Evolutionary conservation across 2,113 vertebrate genomes (phyloP), one percentile per base, ranked within the genome.

Genomic region (Poecilia latipinna): DNA sequence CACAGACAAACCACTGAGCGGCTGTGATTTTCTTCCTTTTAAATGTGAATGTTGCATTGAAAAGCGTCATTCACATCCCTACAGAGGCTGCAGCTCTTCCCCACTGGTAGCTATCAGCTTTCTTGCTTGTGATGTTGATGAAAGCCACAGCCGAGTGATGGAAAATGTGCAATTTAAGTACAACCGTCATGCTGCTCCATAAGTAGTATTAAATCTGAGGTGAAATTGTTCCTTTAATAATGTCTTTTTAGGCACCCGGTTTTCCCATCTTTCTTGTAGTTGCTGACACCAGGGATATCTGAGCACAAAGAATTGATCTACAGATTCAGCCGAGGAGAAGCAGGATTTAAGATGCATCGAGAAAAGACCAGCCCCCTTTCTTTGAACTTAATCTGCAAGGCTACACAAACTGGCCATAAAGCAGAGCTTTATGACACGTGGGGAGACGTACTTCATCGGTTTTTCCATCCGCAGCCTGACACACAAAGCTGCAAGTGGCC

Each of bases 321-420:
- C 77, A 86, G 80, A 90, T 86, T 78, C 79, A 85, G 86, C 85
- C 75, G 82, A 90, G 85, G 82, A 86, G 79, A 90, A 91, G 89
- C 79, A 72, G 91, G 92, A 93, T 94, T 94, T 91, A 90, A 91
- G 85, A 92, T 87, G 88, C 86, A 83, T 74, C 70, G 76, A 86
- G 80, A 89, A 90, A 82, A 91, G 81, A 89, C 78, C 33, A 70
- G 80, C 84, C 60, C 68, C 90, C 88, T 92, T 83, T 91, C 91
- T 93, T 91, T 93, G 86, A 94, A 92, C 85, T 91, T 93, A 92
- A 94, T 94, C 93, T 93, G 89, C 89, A 79, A 78, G 87, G 89
- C 90, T 92, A 91, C 89, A 93, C 89, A 93, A 92, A 91, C 93
- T 70, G 84, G 85, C 88, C 89, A 91, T 94, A 92, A 94, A 93